Percentiles rank a stretch among this genome's conserved stretches.
These are phyloP conservation scores for Crenuchus spilurus DNA, from an alignment of 2,797 vertebrate species.

Conservation along the genomic window DNA sequence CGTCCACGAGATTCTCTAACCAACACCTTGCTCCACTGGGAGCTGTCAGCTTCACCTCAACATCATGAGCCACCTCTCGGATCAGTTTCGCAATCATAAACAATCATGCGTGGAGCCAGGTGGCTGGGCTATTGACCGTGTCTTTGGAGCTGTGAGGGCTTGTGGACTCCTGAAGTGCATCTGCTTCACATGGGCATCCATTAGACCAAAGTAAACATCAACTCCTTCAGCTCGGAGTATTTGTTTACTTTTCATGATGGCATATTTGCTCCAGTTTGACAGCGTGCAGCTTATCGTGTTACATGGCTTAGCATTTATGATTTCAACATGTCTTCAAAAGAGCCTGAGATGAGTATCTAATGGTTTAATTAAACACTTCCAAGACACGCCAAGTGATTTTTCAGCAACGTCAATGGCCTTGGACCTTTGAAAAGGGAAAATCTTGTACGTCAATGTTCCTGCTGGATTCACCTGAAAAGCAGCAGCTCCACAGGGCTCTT, in stretches of 20 bases:
- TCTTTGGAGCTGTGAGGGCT: constrained; percentile 30
- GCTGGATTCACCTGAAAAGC: constrained; percentile 8
- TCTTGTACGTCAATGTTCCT: constrained; percentile 2
- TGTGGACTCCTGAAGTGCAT: constrained; percentile 14
- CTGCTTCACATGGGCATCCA: constrained; percentile 34
- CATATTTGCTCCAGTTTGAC: constrained; percentile 14
- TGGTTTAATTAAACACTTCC: constrained; percentile 3
- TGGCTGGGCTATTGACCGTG: constrained; percentile 37
- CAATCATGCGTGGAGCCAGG: constrained; percentile 33
- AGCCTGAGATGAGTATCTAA: constrained; percentile 6
- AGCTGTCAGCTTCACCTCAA: constrained; percentile 33
- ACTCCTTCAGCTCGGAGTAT: constrained; percentile 23
- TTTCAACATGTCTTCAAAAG: constrained; percentile 3
- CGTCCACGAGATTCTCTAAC: not conserved
- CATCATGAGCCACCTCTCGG: constrained; percentile 31
- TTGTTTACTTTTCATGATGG: constrained; percentile 4
- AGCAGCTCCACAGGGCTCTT: not conserved
- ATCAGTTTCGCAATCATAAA: constrained; percentile 45
- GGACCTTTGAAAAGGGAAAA: constrained; percentile 3
- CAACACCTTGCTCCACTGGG: constrained; percentile 26
- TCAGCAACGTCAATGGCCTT: not conserved
- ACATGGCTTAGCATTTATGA: not conserved
- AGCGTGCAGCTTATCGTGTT: not conserved
- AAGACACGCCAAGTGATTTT: not conserved
- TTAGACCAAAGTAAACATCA: constrained; percentile 50